These are phyloP conservation scores for Lucilia sericata DNA, from an alignment of 1,140 invertebrate species.

Conservation along the genomic window DNA sequence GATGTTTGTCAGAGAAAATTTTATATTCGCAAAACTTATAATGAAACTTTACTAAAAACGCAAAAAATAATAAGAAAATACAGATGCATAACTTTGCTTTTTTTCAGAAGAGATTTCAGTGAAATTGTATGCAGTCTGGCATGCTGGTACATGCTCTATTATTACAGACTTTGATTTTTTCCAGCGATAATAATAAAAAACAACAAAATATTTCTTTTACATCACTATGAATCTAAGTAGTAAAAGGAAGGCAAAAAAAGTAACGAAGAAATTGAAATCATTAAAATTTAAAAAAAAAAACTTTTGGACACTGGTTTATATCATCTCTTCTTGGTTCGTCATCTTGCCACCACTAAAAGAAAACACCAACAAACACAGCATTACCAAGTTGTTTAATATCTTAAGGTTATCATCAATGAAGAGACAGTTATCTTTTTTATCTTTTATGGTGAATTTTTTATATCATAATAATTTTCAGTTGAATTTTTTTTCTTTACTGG, in stretches of 20 bases:
- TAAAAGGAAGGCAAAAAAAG: neutral
- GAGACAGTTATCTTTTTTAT: constrained; percentile 24
- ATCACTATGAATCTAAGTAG: neutral
- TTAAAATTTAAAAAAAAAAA: neutral
- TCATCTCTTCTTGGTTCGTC: neutral
- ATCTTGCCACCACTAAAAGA: neutral
- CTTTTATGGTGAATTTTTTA: neutral
- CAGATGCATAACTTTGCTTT: constrained; percentile 14
- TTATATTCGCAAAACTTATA: neutral
- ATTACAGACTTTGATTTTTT: neutral
- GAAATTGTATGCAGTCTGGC: neutral
- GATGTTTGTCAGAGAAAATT: constrained; percentile 23
- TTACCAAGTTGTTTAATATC: neutral
- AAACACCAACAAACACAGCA: neutral
- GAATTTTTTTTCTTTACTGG: neutral
- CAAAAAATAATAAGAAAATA: neutral
- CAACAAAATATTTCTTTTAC: constrained; percentile 1
- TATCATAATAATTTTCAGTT: neutral
- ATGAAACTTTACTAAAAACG: neutral
- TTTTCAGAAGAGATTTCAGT: neutral
- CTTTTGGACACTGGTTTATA: constrained; percentile 14
- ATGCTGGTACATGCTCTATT: constrained; percentile 20
- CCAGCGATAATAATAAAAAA: neutral
- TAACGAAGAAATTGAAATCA: constrained; percentile 14
- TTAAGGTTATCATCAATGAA: constrained; percentile 19